A percentile compares a stretch with the other conserved stretches of the same genome.
phyloP scores from a whole-genome alignment of 1,140 invertebrate species.

The Dinoponera quadriceps region DNA sequence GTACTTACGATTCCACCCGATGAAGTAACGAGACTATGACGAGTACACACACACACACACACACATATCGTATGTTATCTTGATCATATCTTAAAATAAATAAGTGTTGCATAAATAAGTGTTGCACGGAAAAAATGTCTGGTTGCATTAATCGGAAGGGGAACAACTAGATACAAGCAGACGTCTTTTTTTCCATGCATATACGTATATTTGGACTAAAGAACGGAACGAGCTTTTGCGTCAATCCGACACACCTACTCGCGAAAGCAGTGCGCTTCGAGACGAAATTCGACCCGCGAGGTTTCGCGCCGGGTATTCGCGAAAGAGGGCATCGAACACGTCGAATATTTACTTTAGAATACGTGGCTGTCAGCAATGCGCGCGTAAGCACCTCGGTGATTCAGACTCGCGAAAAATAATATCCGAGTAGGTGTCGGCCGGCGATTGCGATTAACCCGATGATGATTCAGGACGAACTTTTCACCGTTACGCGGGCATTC shows the following conservation, averaged over 20 bases:
- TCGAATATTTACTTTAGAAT: constrained; percentile 9
- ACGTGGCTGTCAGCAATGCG: background rate
- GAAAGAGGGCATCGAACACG: background rate
- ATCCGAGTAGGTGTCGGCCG: constrained; percentile 3
- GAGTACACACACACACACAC: too few relatives aligned
- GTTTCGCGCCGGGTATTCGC: background rate
- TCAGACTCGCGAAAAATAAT: constrained; percentile 32
- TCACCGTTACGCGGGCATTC: background rate
- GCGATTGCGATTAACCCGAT: constrained; percentile 6
- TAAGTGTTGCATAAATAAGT: too few relatives aligned
- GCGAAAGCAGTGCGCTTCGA: too few relatives aligned
- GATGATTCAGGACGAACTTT: constrained; percentile 17
- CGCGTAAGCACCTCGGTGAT: constrained; percentile 14
- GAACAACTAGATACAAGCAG: too few relatives aligned
- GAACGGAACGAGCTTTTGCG: too few relatives aligned
- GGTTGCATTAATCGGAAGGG: too few relatives aligned
- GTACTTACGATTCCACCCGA: background rate
- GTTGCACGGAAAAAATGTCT: too few relatives aligned
- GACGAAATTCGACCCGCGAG: too few relatives aligned
- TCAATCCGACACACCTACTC: too few relatives aligned
- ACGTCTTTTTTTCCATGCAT: too few relatives aligned
- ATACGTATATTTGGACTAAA: too few relatives aligned
- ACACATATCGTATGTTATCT: too few relatives aligned
- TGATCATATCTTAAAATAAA: background rate
- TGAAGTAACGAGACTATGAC: background rate